Evolutionary conservation across 2,797 vertebrate genomes (phyloP), one percentile per base, ranked within the genome.

Genomic region (Peromyscus nudipes): DNA sequence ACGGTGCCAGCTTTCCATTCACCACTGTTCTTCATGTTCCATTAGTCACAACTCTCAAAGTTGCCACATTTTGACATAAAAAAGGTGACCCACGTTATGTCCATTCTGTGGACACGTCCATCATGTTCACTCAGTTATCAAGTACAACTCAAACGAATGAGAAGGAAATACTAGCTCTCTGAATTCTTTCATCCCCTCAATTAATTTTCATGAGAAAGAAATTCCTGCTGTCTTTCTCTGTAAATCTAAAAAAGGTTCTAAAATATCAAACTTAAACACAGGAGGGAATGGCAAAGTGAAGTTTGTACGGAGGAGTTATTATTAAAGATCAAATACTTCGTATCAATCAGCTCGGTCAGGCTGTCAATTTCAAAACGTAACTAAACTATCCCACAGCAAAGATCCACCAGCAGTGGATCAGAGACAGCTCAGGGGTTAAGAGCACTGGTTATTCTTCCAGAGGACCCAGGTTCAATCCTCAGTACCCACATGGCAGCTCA

Each of bases 241-340:
- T 75, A 87, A 82, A 83, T 75, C n/a, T 80, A 90, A 80, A 94
- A 92, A 25, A 10, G n/a, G 27, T 84, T 88, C 49, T 86, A 94
- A 96, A 94, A 73, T 85, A 62, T 37, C 57, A 76, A 64, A 64
- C 12, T 17, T 76, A 27, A 76, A 46, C 27, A 14, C 29, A 95
- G 25, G 27, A 57, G 14, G 64, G 10, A 87, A 87, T 37, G n/a
- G 69, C 7, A 40, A 73, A 67, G n/a, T 55, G 11, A 73, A 19
- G 34, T 60, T 91, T 76, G 76, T 65, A 60, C 0, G 57, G 69
- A 75, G 21, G 21, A 1, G 31, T 25, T 46, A 80, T 85, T 57
- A 40, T 92, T 94, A 77, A 84, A 67, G 11, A 89, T 57, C 23
- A 34, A 95, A 93, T 1, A 40, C 43, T 16, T 90, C 5, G 21